These are phyloP conservation scores for Drosophila mettleri DNA, from an alignment of 2,888 invertebrate species.

Conservation along the genomic window DNA sequence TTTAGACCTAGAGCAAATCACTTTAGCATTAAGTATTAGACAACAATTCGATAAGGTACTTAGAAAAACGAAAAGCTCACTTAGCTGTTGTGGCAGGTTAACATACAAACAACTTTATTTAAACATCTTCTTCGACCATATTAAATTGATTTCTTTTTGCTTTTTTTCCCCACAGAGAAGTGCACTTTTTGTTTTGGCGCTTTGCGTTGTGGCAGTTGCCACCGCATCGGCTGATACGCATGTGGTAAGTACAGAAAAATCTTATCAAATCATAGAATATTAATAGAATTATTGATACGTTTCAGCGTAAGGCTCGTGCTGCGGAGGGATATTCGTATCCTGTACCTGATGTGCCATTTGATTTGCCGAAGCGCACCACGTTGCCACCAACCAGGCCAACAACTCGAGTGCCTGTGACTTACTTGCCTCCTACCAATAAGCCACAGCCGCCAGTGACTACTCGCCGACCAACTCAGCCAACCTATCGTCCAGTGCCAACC, in stretches of 20 bases:
- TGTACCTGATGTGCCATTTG: slow-evolving; percentile 77
- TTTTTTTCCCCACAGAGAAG: slow-evolving; percentile 77
- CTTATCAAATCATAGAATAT: no score
- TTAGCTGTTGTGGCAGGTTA: slow-evolving; percentile 40
- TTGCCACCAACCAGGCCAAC: slow-evolving; percentile 55
- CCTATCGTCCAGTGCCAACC: slow-evolving; percentile 25
- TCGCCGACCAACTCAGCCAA: slow-evolving; percentile 52
- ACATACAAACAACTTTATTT: slow-evolving; percentile 3
- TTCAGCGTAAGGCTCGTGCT: slow-evolving; percentile 77
- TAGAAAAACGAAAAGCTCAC: slow-evolving; percentile 46
- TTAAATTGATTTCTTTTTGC: slow-evolving; percentile 11
- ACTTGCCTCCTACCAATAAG: slow-evolving; percentile 59
- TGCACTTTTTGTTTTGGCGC: slow-evolving; percentile 81
- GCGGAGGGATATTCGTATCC: slow-evolving; percentile 81
- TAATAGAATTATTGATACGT: slow-evolving; percentile 5
- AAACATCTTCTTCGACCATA: neutral
- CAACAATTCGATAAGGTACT: slow-evolving; percentile 62
- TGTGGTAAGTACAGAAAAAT: slow-evolving; percentile 68
- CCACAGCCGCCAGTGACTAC: slow-evolving; percentile 58
- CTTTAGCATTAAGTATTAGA: slow-evolving; percentile 50
- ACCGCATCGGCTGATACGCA: slow-evolving; percentile 73
- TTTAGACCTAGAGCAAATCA: slow-evolving; percentile 54
- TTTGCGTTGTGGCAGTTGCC: slow-evolving; percentile 81
- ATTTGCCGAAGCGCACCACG: slow-evolving; percentile 58
- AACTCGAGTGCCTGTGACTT: slow-evolving; percentile 48